These are phyloP conservation scores for Takifugu ocellatus DNA, from an alignment of 2,797 vertebrate genomes.

Conservation along the genomic window DNA sequence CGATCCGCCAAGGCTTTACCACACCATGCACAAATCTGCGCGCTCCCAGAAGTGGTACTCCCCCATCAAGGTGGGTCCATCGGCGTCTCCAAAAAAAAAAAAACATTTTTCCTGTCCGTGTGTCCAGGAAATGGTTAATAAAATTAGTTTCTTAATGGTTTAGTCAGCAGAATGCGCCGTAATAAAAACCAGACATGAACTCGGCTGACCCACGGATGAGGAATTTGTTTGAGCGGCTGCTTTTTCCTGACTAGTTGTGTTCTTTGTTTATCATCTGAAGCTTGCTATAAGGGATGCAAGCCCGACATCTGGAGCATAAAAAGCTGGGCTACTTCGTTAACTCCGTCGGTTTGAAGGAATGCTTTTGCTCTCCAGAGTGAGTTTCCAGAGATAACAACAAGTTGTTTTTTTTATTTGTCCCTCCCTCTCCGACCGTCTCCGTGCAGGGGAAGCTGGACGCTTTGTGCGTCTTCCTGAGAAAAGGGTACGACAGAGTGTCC, in stretches of 20 bases:
- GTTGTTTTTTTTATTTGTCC: neutral
- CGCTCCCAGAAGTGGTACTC: constrained; percentile 90
- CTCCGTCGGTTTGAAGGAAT: neutral
- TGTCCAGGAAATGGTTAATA: constrained; percentile 58
- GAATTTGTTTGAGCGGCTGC: constrained; percentile 51
- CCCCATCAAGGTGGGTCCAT: constrained; percentile 86
- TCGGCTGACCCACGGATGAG: constrained; percentile 47
- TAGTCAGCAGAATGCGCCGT: constrained; percentile 62
- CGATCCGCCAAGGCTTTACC: constrained; percentile 78
- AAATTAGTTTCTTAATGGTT: constrained; percentile 45
- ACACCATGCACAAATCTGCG: constrained; percentile 71
- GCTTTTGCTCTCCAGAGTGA: no score
- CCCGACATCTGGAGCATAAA: constrained; percentile 19
- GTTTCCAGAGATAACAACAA: neutral
- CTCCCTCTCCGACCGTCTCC: constrained; percentile 1
- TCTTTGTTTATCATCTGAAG: constrained; percentile 39
- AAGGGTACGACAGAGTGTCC: constrained; percentile 91
- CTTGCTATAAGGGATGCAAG: constrained; percentile 14
- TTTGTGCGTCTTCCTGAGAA: constrained; percentile 87
- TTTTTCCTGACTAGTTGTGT: constrained; percentile 52
- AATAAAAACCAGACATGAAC: constrained; percentile 73
- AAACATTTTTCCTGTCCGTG: constrained; percentile 1
- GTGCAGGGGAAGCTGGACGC: constrained; percentile 94
- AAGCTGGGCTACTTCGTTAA: constrained; percentile 5
- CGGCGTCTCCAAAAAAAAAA: neutral